Evolutionary conservation across 2,797 vertebrate genomes (phyloP).

Genomic region (Squalus acanthias): DNA sequence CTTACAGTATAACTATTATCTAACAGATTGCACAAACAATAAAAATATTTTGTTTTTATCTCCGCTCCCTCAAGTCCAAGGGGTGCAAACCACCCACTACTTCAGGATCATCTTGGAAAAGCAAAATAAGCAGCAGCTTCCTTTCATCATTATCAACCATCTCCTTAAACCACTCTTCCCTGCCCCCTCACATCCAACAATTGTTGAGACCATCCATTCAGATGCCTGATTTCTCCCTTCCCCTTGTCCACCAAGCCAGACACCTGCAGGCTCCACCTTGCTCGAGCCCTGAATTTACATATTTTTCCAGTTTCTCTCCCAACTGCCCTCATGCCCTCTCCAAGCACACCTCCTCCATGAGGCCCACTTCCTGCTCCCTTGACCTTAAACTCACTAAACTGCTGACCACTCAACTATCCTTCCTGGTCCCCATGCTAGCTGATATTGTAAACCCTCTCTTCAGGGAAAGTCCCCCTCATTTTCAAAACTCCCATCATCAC

Average conservation of each 20-base stretch:
- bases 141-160: neutral
- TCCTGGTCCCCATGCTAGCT: neutral
- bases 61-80: neutral
- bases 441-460: neutral
- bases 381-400: neutral
- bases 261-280: neutral
- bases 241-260: neutral
- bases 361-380: neutral
- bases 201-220: neutral
- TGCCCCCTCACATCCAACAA: neutral
- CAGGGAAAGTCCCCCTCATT: neutral
- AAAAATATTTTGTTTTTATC: neutral
- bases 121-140: neutral
- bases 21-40: neutral
- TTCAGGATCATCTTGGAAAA: neutral
- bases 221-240: neutral
- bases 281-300: neutral
- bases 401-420: neutral
- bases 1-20: neutral
- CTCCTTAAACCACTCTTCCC: neutral
- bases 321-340: neutral
- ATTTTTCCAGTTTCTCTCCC: neutral
- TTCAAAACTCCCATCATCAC: neutral
- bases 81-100: neutral
- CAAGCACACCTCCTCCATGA: neutral